A percentile compares a stretch with the other conserved stretches of the same genome.
Conservation (phyloP, 2,888 invertebrate species). For the Germaria angustata region DNA sequence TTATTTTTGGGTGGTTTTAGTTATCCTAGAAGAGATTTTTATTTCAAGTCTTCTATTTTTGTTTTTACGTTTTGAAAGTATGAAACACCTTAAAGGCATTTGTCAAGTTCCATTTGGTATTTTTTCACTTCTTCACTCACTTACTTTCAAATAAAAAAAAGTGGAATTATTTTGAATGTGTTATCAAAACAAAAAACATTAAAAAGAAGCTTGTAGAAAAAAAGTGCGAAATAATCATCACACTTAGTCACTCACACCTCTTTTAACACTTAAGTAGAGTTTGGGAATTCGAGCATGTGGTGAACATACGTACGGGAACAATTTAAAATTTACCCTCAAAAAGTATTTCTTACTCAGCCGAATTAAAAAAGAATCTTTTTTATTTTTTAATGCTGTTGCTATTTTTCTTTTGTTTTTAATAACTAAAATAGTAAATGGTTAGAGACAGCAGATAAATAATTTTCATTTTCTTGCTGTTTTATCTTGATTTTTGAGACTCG, state of each 20-base stretch:
- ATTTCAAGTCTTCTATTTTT: constrained; percentile 21
- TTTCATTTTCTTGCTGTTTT: background rate
- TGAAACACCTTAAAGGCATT: constrained; percentile 63
- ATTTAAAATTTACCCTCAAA: constrained; percentile 74
- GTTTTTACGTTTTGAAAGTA: constrained; percentile 15
- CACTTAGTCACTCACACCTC: constrained; percentile 53
- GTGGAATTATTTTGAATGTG: constrained; percentile 54
- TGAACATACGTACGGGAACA: constrained; percentile 65
- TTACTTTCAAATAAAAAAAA: constrained; percentile 19
- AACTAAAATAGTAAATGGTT: constrained; percentile 56
- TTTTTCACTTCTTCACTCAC: constrained; percentile 10
- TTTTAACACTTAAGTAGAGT: constrained; percentile 78
- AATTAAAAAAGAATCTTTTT: constrained; percentile 29
- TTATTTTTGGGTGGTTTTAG: constrained; percentile 36
- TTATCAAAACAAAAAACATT: constrained; percentile 44
- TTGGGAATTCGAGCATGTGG: constrained; percentile 80
- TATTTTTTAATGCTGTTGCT: constrained; percentile 24
- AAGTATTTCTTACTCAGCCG: constrained; percentile 35
- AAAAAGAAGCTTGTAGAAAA: background rate
- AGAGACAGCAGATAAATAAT: background rate
- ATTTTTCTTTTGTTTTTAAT: constrained; percentile 43
- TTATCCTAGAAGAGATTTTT: constrained; percentile 46
- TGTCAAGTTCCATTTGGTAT: constrained; percentile 53
- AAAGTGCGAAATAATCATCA: constrained; percentile 33
- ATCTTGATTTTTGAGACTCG: background rate